Percentiles rank a stretch among this genome's conserved stretches.
These are phyloP conservation scores for Pollimyrus isidori DNA, from an alignment of 2,113 vertebrate species.

Conservation along the genomic window DNA sequence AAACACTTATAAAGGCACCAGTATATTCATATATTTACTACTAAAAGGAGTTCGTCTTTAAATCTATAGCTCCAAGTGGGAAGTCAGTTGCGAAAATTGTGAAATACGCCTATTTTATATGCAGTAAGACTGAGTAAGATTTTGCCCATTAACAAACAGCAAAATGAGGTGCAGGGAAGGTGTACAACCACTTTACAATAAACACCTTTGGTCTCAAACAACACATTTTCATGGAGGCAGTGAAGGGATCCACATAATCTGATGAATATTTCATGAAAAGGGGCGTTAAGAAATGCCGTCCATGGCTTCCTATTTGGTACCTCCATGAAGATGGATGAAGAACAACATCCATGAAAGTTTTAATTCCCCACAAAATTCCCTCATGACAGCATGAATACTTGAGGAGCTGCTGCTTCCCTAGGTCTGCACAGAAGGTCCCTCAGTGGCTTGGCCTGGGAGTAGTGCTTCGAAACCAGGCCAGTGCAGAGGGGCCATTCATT, in stretches of 20 bases:
- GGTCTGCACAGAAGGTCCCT: background rate
- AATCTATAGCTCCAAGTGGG: background rate
- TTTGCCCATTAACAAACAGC: background rate
- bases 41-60: background rate
- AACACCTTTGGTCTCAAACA: background rate
- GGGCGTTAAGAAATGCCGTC: background rate
- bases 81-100: background rate
- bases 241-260: background rate
- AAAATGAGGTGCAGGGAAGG: background rate
- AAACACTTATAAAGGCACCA: background rate
- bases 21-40: background rate
- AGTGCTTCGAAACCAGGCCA: background rate
- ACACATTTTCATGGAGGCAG: background rate
- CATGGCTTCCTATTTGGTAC: background rate
- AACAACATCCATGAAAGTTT: background rate
- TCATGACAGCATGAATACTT: background rate
- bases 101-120: background rate
- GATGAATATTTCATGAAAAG: background rate
- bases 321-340: background rate
- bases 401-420: background rate
- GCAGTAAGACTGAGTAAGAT: background rate
- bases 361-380: background rate
- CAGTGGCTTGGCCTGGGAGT: background rate
- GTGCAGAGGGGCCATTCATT: background rate
- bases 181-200: background rate